Evolutionary conservation across 2,888 invertebrate species (phyloP), one percentile per base, ranked within the genome.

Genomic region (Glaucopsyche alexis): DNA sequence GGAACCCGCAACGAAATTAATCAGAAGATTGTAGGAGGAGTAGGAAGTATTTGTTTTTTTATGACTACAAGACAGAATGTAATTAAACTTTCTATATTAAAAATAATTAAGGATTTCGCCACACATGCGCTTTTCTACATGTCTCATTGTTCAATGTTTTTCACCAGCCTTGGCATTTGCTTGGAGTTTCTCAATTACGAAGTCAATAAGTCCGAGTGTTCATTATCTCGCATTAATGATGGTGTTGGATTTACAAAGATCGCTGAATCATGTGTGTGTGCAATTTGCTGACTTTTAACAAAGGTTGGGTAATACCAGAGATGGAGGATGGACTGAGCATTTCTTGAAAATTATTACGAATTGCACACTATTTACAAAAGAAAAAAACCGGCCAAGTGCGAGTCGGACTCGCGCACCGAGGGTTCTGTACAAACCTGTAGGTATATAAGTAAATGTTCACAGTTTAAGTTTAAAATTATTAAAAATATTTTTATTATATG

Each of bases 251-350:
- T 60, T 29, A 29, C 13, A 29, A 60, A 60, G 60, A 38, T 60
- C 29, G 60, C 60, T 60, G 60, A 60, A 60, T 60, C 60, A 60
- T 60, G 29, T 60, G 29, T 60, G 38, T 60, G 55, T 60, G 55
- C 29, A 29, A 50, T 29, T 60, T 60, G 60, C 60, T 29, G 4
- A 29, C 2, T 29, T 29, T 29, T 29, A 29, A 60, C 29, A 50
- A n/a, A 38, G 13, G 29, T 38, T 60, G 60, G 19, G 29, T 60
- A 60, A 60, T 11, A 9, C 5, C 47, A 47, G 47, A 13, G 9
- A 7, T 38, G 38, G 19, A 55, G 55, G 19, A 60, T 60, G 60
- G 60, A 19, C 16, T 52, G 50, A 19, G 55, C 47, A 13, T 47
- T 47, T 47, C 9, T 47, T 13, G 8, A 13, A 47, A 13, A 9